phyloP scores from a whole-genome alignment of 2,888 invertebrate genomes.

The Oxyteleia sp. region DNA sequence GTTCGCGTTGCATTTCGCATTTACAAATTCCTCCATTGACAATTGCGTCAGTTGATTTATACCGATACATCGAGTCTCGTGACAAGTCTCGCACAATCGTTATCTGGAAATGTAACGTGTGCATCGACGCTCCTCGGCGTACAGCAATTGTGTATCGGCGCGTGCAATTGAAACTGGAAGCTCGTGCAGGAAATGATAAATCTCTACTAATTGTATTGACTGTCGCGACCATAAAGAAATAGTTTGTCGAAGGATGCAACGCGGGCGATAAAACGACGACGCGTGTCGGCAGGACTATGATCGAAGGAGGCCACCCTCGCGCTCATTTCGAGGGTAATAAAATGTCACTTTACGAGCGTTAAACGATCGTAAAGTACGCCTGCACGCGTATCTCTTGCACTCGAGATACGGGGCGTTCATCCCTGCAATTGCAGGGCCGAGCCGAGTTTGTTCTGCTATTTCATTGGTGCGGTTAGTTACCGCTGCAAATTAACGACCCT shows the following conservation, averaged over 20 bases:
- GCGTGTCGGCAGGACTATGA: constrained; percentile 67
- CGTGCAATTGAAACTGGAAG: constrained; percentile 30
- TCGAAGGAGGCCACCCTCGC: constrained; percentile 66
- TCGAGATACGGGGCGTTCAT: constrained; percentile 70
- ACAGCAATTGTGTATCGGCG: constrained; percentile 9
- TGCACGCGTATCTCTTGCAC: constrained; percentile 71
- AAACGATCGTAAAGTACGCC: constrained; percentile 74
- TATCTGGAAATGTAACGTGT: constrained; percentile 14
- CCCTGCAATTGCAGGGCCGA: constrained; percentile 62
- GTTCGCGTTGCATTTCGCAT: too few relatives aligned
- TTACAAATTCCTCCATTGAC: constrained; percentile 14
- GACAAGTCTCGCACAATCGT: constrained; percentile 23
- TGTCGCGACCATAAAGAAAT: constrained; percentile 33
- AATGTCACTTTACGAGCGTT: constrained; percentile 75
- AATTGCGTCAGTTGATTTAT: constrained; percentile 22
- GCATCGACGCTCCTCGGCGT: constrained; percentile 4
- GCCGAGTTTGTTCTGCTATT: constrained; percentile 60
- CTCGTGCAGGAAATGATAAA: constrained; percentile 48
- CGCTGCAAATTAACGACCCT: constrained; percentile 67
- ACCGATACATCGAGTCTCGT: constrained; percentile 1
- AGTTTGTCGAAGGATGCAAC: constrained; percentile 35
- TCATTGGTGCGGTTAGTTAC: constrained; percentile 65
- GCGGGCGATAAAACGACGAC: constrained; percentile 63
- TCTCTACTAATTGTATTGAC: constrained; percentile 56
- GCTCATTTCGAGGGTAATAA: constrained; percentile 73